These are phyloP conservation scores for Arbacia lixula DNA, from an alignment of 53 echinoderm and acorn worm species.

Conservation along the genomic window DNA sequence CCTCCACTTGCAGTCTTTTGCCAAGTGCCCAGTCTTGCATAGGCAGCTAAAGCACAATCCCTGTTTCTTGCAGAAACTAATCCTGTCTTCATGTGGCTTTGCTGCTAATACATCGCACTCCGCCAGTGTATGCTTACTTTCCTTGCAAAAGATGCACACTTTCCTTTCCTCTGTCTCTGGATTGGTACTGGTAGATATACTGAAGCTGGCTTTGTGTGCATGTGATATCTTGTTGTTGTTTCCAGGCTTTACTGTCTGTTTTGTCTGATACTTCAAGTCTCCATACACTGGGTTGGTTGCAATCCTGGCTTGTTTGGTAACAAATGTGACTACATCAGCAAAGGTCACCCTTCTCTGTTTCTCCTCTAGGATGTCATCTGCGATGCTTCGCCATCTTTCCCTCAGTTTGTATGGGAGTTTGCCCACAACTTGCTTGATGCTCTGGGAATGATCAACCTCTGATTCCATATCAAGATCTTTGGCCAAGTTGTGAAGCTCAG, in stretches of 20 bases:
- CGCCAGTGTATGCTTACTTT: neutral
- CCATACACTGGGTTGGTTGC: conserved; percentile 28
- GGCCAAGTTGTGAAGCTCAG: conserved; percentile 28
- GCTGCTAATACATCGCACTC: neutral
- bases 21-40: conserved; percentile 48
- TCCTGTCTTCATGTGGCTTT: neutral
- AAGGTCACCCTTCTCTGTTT: neutral
- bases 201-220: neutral
- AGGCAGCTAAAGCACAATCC: conserved; percentile 28
- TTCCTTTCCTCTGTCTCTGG: neutral
- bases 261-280: neutral
- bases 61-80: neutral
- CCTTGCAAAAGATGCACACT: neutral
- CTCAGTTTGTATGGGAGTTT: conserved; percentile 49
- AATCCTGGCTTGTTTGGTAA: conserved; percentile 20
- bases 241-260: neutral
- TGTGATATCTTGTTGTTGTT: neutral
- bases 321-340: conserved; percentile 7
- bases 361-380: conserved; percentile 32
- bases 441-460: conserved; percentile 23
- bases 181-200: neutral
- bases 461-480: conserved; percentile 4
- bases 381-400: conserved; percentile 32
- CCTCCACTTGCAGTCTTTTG: conserved; percentile 53
- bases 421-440: neutral